A percentile compares a stretch with the other conserved stretches of the same genome.
Evolutionary conservation across 2,888 invertebrate genomes (phyloP).

Genomic region (Noctua pronuba): DNA sequence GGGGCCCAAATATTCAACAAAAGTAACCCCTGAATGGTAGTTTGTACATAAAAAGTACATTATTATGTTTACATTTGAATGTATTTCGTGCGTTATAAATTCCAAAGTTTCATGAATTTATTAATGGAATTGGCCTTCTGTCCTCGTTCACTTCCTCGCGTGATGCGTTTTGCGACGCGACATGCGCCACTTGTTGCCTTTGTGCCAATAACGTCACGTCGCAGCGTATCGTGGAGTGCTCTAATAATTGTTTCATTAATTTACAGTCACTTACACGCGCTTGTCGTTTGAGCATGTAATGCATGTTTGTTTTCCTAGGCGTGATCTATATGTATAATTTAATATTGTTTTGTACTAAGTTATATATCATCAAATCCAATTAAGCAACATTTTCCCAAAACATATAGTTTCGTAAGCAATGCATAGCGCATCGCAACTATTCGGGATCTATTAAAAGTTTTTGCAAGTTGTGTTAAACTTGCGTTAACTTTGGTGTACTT

Average conservation of each 20-base stretch:
- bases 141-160: background rate
- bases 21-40: slow-evolving; percentile 28
- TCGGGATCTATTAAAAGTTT: slow-evolving; percentile 43
- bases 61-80: slow-evolving; percentile 31
- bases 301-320: background rate
- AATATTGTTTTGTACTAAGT: background rate
- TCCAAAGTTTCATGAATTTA: slow-evolving; percentile 30
- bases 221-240: background rate
- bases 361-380: background rate
- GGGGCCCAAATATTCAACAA: slow-evolving; percentile 17
- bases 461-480: slow-evolving; percentile 37
- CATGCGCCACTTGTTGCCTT: background rate
- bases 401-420: slow-evolving; percentile 25
- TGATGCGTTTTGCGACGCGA: background rate
- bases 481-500: slow-evolving; percentile 65
- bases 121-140: background rate
- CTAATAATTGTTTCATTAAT: background rate
- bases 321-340: background rate
- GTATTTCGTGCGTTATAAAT: slow-evolving; percentile 35
- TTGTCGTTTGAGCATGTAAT: background rate
- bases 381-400: slow-evolving; percentile 5
- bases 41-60: slow-evolving; percentile 34
- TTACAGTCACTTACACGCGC: background rate
- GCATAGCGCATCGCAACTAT: slow-evolving; percentile 41
- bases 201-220: background rate